Conservation (phyloP, 2,113 vertebrate genomes). For the Herpetotheres cachinnans region DNA sequence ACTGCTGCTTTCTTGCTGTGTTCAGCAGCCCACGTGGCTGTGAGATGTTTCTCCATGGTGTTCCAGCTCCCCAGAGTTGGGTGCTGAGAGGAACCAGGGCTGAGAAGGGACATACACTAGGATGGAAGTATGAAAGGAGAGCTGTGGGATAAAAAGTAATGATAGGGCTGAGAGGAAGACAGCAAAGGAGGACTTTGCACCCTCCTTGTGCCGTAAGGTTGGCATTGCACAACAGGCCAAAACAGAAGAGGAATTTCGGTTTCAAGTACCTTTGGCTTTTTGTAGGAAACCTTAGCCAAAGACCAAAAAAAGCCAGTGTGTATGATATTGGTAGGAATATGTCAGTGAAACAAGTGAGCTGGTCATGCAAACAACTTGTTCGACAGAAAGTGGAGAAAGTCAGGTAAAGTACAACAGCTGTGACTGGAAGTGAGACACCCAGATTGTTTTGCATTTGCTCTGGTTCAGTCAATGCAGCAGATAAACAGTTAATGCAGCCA, state of each 20-base stretch:
- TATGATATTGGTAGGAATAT: not conserved
- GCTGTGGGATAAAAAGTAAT: not conserved
- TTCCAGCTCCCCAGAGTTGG: not conserved
- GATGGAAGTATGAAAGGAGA: not conserved
- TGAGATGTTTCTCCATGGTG: not conserved
- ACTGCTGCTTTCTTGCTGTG: not conserved
- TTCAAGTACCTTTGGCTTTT: not conserved
- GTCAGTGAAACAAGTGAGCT: not conserved
- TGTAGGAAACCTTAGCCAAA: not conserved
- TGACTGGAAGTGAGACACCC: not conserved
- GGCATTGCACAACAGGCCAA: not conserved
- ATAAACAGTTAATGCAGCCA: constrained; percentile 10
- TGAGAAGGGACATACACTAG: not conserved
- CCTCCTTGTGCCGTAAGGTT: not conserved
- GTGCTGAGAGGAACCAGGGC: not conserved
- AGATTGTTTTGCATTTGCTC: not conserved
- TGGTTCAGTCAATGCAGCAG: not conserved
- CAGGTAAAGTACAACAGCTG: not conserved
- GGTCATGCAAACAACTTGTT: not conserved
- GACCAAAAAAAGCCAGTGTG: not conserved
- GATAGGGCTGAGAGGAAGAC: not conserved
- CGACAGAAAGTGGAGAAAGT: not conserved
- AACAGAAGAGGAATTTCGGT: not conserved
- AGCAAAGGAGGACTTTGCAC: not conserved
- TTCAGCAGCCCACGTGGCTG: not conserved